Base-by-base conservation (phyloP, 2,888 invertebrate genomes). In the Temnothorax rugatulus region DNA sequence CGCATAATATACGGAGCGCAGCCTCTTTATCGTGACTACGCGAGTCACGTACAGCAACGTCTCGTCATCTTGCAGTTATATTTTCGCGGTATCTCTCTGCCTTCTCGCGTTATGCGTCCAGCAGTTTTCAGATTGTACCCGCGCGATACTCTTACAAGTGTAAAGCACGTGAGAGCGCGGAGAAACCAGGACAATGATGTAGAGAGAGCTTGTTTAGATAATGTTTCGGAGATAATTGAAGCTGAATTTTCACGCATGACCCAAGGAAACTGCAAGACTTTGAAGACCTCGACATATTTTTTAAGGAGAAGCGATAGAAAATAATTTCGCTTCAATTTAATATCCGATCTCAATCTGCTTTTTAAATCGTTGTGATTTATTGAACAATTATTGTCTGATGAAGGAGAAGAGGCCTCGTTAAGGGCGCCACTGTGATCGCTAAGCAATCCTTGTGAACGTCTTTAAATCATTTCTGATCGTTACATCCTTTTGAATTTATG, bases 1-100 rank as follows among this genome's bases (percentile, higher is more conserved):
- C 44, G 57, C 59, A 83, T 4, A 29, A 29, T 29, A 29, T 4
- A 85, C 66, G 41, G 52, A 64, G 41, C 71, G 63, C 52, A 82
- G 47, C 71, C 71, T 83, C 83, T 77, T 83, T 69, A 85, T 79
- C 68, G 41, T 34, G 77, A n/a, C 25, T 41, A 15, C 57, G 34
- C 21, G 41, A 64, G 29, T 29, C 29, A 29, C 29, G 29, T 29
- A 29, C 52, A 38, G 66, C 18, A 66, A 13, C 38, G 13, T 54
- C 77, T 76, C 52, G 52, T 41, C 52, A 41, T 41, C 63, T 52
- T 52, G 73, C 18, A 38, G 64, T 38, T 50, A 34, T 34, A 71
- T 71, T 79, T 71, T 79, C 57, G 69, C 54, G 29, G 44, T 79
- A 47, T 79, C 69, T 79, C 69, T 69, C 54, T 41, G 38, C 54